Base-by-base conservation (phyloP, 2,797 vertebrate genomes). In the Sebastes ruberrimus region DNA sequence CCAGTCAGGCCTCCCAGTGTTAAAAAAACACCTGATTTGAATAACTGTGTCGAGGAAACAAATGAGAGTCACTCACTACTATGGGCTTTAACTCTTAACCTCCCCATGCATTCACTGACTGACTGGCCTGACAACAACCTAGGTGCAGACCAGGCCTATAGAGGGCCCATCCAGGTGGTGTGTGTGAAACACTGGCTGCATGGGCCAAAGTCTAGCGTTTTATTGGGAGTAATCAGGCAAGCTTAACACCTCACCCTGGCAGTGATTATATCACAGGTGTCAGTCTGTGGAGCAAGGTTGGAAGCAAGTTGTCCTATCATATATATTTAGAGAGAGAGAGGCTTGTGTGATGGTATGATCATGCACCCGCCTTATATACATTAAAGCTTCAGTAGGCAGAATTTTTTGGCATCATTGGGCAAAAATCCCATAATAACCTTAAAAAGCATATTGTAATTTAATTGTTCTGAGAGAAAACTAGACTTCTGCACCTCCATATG, bases 141-240 rank as follows among this genome's bases (percentile, higher is more conserved):
- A 46, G 38, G 75, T 86, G 55, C 22, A 74, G 59, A 46, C 73
- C 64, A 30, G 69, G 68, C 67, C 80, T 25, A 46, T 46, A 2
- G 3, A 64, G 25, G 55, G 53, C 38, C 60, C 70, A 2, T 77
- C 30, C 80, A 74, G 71, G 68, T 60, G 82, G 10, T 66, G 78
- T 75, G 74, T 77, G 74, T 83, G 64, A 63, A 11, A 83, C 62
- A 72, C 33, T 35, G 22, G 6, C 61, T 33, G 81, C 38, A 46
- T 46, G 81, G 91, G 88, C 80, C 93, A 93, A 94, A 94, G 92
- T 93, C 89, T 90, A 68, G 78, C 25, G 10, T 80, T 92, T 93
- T 92, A 93, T 89, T 86, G 80, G 81, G 71, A 67, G 77, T 68
- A 79, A 88, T 86, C 78, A 73, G 83, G 65, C 64, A 59, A 59